Base-by-base conservation (phyloP, 2,888 invertebrate species). In the Tenthredo amoena region DNA sequence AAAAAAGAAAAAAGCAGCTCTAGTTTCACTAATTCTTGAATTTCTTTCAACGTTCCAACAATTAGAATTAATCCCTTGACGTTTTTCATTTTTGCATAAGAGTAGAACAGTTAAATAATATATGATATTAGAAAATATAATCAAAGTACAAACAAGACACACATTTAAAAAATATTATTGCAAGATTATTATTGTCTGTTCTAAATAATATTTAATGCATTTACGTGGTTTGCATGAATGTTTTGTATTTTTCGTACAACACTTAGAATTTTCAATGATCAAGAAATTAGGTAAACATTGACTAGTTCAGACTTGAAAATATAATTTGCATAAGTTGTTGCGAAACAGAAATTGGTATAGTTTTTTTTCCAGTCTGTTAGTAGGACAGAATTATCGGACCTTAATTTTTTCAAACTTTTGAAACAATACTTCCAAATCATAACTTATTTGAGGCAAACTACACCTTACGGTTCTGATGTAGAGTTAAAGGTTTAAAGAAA, bases 21-120 rank as follows among this genome's bases (percentile, higher is more conserved):
- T 7, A 37, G 37, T 21, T 10, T 62, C 3, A 15, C 21, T 81
- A 37, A 81, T 31, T 62, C 34, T 37, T 40, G 47, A 50, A 50
- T 77, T 50, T 55, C 81, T 79, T 37, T 12, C 21, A 79, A 68
- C 68, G 40, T 26, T 68, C 40, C 65, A 58, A 55, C 9, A 62
- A 26, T 62, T 43, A n/a, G n/a, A 6, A 62, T 21, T 40, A 34
- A 62, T 40, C 34, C 10, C 34, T 50, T 10, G 18, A 2, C 37
- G 34, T 55, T 31, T 15, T 77, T 77, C 5, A 43, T 74, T 26
- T 12, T 74, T 26, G 5, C 43, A 26, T 1, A 74, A 21, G 12
- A 5, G 10, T 43, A 47, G 40, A 43, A 74, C 9, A 43, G 21
- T 74, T 26, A 55, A n/a, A n/a, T 55, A 31, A 31, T 43, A 21